Conservation (phyloP, 2,113 vertebrate genomes). For the Chloropsis cyanopogon region DNA sequence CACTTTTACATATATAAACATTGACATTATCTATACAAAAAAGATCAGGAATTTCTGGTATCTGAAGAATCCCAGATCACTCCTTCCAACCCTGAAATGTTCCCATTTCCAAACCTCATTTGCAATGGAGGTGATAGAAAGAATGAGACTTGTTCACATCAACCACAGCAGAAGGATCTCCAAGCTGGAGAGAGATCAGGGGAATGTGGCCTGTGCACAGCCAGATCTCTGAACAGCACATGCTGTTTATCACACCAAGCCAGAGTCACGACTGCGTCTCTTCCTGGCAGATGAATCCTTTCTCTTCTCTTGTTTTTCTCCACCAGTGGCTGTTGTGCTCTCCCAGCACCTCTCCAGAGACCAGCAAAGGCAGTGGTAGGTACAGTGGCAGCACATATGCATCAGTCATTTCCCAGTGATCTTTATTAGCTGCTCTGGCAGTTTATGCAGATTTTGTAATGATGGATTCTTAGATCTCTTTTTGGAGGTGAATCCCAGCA, state of each 20-base stretch:
- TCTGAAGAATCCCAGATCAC: background rate
- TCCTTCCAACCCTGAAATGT: background rate
- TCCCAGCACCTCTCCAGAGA: background rate
- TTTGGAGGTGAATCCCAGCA: background rate
- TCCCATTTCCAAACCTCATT: background rate
- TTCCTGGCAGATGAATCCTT: background rate
- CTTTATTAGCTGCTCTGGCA: background rate
- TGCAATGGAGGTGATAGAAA: background rate
- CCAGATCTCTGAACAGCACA: background rate
- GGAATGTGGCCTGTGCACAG: background rate
- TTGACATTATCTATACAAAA: background rate
- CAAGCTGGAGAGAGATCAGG: background rate
- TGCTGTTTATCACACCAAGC: background rate
- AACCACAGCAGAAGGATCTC: background rate
- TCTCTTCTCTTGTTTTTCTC: background rate
- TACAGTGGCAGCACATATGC: background rate
- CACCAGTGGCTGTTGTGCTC: background rate
- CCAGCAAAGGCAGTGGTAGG: background rate
- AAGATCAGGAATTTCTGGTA: background rate
- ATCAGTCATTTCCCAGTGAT: background rate
- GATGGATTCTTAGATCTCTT: background rate
- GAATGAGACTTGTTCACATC: background rate
- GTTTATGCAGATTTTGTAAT: background rate
- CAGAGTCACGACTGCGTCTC: background rate
- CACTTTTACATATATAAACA: background rate